Evolutionary conservation across 1,140 invertebrate species (phyloP).

Genomic region (Drosophila athabasca): DNA sequence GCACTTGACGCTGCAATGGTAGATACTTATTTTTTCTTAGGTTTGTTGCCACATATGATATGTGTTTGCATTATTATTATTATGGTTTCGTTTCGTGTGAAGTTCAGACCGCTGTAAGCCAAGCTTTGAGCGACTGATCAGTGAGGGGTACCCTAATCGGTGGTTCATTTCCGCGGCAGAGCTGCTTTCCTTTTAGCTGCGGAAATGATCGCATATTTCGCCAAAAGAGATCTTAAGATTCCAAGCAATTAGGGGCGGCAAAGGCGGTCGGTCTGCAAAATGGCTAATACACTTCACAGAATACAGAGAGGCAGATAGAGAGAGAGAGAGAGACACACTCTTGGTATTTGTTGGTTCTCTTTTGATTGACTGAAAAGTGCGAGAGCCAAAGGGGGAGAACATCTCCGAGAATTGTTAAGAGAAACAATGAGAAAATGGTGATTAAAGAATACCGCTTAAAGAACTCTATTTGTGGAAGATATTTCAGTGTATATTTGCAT

Average conservation of each 20-base stretch:
- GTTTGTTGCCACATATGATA: conserved; percentile 35
- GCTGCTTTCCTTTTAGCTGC: conserved; percentile 72
- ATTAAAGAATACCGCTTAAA: too few relatives aligned
- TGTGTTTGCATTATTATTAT: not conserved
- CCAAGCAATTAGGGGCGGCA: conserved; percentile 49
- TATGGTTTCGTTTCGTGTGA: too few relatives aligned
- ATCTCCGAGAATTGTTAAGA: too few relatives aligned
- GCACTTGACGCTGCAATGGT: conserved; percentile 69
- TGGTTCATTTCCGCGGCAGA: conserved; percentile 72
- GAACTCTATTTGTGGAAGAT: too few relatives aligned
- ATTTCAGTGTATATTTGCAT: too few relatives aligned
- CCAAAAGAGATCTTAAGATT: conserved; percentile 62
- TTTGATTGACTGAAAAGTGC: too few relatives aligned
- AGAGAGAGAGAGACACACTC: too few relatives aligned
- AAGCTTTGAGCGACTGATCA: conserved; percentile 35
- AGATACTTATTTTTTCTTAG: conserved; percentile 28
- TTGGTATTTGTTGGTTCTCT: too few relatives aligned
- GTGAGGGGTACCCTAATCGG: conserved; percentile 64
- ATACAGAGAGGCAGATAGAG: too few relatives aligned
- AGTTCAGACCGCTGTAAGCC: conserved; percentile 19
- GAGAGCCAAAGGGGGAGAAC: too few relatives aligned
- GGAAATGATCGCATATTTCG: conserved; percentile 78
- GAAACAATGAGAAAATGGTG: too few relatives aligned
- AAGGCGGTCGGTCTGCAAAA: conserved; percentile 17
- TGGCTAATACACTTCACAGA: conserved; percentile 10